A percentile compares a stretch with the other conserved stretches of the same genome.
phyloP scores from a whole-genome alignment of 1,140 invertebrate genomes.

The Zaprionus lachaisei region DNA sequence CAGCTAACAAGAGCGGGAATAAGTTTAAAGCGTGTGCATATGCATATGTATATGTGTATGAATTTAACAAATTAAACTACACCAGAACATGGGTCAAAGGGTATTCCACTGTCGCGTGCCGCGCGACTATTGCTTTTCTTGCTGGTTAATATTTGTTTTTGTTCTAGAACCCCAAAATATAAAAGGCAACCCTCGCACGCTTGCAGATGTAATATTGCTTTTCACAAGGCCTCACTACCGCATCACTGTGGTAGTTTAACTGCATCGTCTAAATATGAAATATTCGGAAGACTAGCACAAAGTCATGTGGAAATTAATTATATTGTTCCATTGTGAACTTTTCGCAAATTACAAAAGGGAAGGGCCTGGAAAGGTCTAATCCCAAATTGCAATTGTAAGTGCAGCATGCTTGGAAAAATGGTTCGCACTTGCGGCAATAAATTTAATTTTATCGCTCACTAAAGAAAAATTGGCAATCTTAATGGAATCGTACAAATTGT shows the following conservation, averaged over 20 bases:
- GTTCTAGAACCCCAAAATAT: no score
- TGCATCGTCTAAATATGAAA: slow-evolving; percentile 33
- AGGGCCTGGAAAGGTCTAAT: neutral
- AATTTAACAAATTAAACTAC: no score
- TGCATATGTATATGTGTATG: no score
- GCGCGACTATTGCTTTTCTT: no score
- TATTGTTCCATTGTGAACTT: slow-evolving; percentile 25
- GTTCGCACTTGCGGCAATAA: slow-evolving; percentile 79
- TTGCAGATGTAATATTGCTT: no score
- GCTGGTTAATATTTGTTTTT: no score
- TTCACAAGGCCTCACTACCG: slow-evolving; percentile 34
- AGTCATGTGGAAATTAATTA: slow-evolving; percentile 69
- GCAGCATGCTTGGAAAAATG: slow-evolving; percentile 62
- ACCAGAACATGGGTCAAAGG: no score
- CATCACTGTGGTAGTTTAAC: neutral
- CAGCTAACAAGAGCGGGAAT: no score
- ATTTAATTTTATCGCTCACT: slow-evolving; percentile 56
- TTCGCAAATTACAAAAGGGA: slow-evolving; percentile 43
- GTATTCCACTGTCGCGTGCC: no score
- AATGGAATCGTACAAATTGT: slow-evolving; percentile 75
- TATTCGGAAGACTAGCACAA: slow-evolving; percentile 43
- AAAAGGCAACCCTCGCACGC: no score
- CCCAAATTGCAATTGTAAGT: slow-evolving; percentile 73
- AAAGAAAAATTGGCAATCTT: slow-evolving; percentile 57
- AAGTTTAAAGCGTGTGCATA: no score